Conservation (phyloP, 2,888 invertebrate genomes). For the Callimorpha dominula region DNA sequence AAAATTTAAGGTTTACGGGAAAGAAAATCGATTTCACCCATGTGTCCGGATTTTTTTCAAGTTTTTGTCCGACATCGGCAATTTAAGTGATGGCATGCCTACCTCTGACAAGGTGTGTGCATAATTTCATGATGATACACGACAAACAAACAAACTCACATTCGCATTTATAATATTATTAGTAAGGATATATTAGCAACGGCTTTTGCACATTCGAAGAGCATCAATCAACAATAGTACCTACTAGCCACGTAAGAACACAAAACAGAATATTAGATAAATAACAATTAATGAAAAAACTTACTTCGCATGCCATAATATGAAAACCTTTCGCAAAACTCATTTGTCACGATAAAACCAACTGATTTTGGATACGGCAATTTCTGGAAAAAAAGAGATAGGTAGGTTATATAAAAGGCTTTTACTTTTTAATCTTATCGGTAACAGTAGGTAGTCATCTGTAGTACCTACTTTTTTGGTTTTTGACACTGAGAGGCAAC, state of each 20-base stretch:
- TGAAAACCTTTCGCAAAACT: constrained; percentile 99
- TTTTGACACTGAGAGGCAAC: background rate
- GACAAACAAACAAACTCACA: background rate
- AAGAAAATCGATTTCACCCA: too few species aligned
- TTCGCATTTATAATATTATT: background rate
- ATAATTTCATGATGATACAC: background rate
- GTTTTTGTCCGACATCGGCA: too few species aligned
- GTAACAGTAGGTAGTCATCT: background rate
- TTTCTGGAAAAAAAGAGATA: constrained; percentile 83
- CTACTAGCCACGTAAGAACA: background rate
- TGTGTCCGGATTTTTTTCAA: too few species aligned
- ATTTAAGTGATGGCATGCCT: too few species aligned
- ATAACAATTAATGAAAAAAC: constrained; percentile 52
- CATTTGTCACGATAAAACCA: constrained; percentile 97
- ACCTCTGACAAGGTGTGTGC: background rate
- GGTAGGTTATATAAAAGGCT: background rate
- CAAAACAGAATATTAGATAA: background rate
- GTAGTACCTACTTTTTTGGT: background rate
- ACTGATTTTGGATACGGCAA: constrained; percentile 94
- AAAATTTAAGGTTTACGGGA: too few species aligned
- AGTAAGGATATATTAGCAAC: background rate
- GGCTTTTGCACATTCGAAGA: background rate
- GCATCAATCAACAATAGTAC: background rate
- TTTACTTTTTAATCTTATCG: background rate
- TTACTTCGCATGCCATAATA: constrained; percentile 99